These are phyloP conservation scores for Bufo bufo DNA, from an alignment of 2,113 vertebrate species.

Conservation along the genomic window DNA sequence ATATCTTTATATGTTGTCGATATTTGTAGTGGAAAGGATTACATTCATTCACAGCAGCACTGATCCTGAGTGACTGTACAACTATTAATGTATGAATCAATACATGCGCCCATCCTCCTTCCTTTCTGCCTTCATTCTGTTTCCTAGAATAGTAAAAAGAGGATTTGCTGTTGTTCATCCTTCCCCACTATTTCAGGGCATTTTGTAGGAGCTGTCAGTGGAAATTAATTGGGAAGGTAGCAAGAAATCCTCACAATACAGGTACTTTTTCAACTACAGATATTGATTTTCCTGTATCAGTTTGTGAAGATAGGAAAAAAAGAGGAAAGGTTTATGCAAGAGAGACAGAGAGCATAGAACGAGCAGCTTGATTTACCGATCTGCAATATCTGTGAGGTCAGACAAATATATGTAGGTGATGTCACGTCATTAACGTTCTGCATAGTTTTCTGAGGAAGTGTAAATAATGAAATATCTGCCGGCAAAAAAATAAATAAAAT, in stretches of 20 bases:
- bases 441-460: not conserved
- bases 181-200: slow-evolving; percentile 49
- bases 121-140: slow-evolving; percentile 6
- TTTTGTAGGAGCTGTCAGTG: slow-evolving; percentile 51
- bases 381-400: slow-evolving; percentile 36
- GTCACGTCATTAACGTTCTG: slow-evolving; percentile 3
- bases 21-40: not conserved
- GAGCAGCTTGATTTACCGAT: slow-evolving; percentile 39
- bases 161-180: slow-evolving; percentile 42
- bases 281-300: slow-evolving; percentile 49
- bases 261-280: slow-evolving; percentile 41
- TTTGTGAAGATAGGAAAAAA: slow-evolving; percentile 15
- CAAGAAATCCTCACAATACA: slow-evolving; percentile 45
- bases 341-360: not conserved
- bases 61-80: not conserved
- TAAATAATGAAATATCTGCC: slow-evolving; percentile 36
- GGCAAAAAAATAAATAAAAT: not conserved
- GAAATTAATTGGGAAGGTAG: slow-evolving; percentile 51
- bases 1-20: not conserved
- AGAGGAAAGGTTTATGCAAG: slow-evolving; percentile 21
- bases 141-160: slow-evolving; percentile 42
- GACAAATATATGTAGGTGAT: slow-evolving; percentile 37
- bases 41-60: not conserved
- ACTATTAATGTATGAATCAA: slow-evolving; percentile 47
- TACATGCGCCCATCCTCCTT: slow-evolving; percentile 32